Conservation (phyloP, 2,888 invertebrate species). For the Cantharis rustica region DNA sequence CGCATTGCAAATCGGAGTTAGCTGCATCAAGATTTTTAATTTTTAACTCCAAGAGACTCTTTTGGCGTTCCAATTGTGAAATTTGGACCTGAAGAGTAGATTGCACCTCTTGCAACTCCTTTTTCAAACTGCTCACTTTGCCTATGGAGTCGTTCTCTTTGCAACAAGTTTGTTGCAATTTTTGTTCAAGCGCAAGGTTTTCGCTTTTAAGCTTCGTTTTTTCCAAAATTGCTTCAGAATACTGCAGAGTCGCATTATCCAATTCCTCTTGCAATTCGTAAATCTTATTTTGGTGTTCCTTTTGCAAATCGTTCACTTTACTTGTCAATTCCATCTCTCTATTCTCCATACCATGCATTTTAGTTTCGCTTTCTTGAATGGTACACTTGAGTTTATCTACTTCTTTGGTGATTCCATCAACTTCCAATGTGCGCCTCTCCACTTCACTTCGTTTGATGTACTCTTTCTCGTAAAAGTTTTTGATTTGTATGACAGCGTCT, state of each 20-base stretch:
- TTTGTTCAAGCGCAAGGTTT: constrained; percentile 68
- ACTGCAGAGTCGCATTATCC: constrained; percentile 73
- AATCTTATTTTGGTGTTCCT: constrained; percentile 58
- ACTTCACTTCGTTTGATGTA: constrained; percentile 63
- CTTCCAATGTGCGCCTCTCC: constrained; percentile 58
- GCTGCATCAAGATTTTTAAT: constrained; percentile 53
- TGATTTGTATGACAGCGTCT: constrained; percentile 49
- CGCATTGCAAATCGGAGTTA: constrained; percentile 47
- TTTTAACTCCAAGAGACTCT: constrained; percentile 56
- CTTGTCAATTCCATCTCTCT: constrained; percentile 43
- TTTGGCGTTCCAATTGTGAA: constrained; percentile 57
- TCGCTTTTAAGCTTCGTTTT: constrained; percentile 75
- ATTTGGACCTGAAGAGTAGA: constrained; percentile 46
- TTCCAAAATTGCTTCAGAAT: constrained; percentile 75
- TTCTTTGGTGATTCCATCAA: constrained; percentile 57
- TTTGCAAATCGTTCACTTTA: constrained; percentile 49
- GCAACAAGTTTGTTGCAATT: constrained; percentile 63
- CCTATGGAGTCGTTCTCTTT: constrained; percentile 57
- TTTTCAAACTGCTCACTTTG: constrained; percentile 50
- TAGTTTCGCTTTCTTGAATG: constrained; percentile 55
- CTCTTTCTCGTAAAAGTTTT: constrained; percentile 60
- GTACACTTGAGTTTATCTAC: constrained; percentile 54
- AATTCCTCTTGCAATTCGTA: constrained; percentile 66
- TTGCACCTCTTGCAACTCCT: constrained; percentile 45
- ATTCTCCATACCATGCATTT: constrained; percentile 46